Percentiles rank a stretch among this genome's conserved stretches.
Evolutionary conservation across 2,113 vertebrate species (phyloP).

Genomic region (Pedionomus torquatus): DNA sequence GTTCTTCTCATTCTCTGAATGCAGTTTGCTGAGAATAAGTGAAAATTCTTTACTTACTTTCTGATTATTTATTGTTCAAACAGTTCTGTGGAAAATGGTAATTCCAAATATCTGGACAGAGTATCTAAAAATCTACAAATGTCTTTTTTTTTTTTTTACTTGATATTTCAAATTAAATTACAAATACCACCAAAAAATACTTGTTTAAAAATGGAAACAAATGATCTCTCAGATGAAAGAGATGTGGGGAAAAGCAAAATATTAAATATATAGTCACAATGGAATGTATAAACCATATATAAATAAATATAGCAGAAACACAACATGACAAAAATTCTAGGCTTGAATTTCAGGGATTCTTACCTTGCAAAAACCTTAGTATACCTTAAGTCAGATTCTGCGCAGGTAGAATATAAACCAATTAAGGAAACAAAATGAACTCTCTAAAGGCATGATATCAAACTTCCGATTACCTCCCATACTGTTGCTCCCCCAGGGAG

Average conservation of each 20-base stretch:
- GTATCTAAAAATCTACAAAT: neutral
- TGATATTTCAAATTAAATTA: neutral
- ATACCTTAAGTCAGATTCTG: neutral
- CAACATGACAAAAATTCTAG: neutral
- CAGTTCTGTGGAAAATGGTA: neutral
- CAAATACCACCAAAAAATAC: neutral
- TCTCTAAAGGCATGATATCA: neutral
- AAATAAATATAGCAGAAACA: conserved; percentile 5
- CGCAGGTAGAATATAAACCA: neutral
- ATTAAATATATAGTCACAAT: neutral
- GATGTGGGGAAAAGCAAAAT: neutral
- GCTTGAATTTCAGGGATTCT: neutral
- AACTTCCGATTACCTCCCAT: neutral
- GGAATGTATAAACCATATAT: neutral
- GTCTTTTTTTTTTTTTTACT: neutral
- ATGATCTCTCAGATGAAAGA: neutral
- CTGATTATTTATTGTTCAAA: neutral
- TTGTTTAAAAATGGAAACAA: neutral
- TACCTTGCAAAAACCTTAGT: conserved; percentile 21
- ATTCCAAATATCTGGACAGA: neutral
- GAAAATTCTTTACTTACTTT: conserved; percentile 61
- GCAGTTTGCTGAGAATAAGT: conserved; percentile 85
- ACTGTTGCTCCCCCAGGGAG: neutral
- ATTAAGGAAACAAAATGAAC: conserved; percentile 11
- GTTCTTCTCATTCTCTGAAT: conserved; percentile 97